Evolutionary conservation across 1,140 invertebrate genomes (phyloP).

Genomic region (Diorhabda sublineata): DNA sequence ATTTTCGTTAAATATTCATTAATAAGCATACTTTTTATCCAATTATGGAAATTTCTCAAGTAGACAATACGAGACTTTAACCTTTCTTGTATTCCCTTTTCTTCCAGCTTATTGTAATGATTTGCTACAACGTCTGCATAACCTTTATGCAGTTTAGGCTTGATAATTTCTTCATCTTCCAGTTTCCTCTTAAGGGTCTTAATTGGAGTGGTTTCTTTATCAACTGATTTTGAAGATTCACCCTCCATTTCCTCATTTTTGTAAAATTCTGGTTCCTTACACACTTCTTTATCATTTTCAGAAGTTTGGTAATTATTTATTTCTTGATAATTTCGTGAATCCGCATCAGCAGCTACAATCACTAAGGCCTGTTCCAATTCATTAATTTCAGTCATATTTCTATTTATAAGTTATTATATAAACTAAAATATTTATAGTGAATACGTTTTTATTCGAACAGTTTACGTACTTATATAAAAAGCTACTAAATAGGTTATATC

Average conservation of each 20-base stretch:
- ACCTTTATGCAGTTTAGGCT: not conserved
- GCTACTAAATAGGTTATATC: too few species aligned
- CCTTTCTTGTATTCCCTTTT: constrained; percentile 74
- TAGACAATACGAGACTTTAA: constrained; percentile 86
- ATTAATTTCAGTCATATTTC: constrained; percentile 27
- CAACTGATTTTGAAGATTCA: not conserved
- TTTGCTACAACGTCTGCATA: constrained; percentile 66
- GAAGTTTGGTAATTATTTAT: not conserved
- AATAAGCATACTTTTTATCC: constrained; percentile 95
- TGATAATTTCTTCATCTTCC: not conserved
- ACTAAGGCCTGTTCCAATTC: constrained; percentile 44
- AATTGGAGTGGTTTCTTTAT: not conserved
- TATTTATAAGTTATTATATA: not conserved
- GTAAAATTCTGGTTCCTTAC: constrained; percentile 12
- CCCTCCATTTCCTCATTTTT: not conserved
- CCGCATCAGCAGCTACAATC: constrained; percentile 42
- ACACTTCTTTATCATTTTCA: not conserved
- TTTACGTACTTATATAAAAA: too few species aligned
- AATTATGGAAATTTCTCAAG: constrained; percentile 97
- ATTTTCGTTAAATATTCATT: constrained; percentile 65
- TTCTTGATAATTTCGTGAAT: constrained; percentile 34
- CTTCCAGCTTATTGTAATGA: constrained; percentile 81
- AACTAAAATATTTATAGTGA: too few species aligned
- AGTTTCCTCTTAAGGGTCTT: constrained; percentile 5
- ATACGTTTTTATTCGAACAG: too few species aligned